Conservation (phyloP, 2,888 invertebrate species). For the Lepidochrysops patricia region DNA sequence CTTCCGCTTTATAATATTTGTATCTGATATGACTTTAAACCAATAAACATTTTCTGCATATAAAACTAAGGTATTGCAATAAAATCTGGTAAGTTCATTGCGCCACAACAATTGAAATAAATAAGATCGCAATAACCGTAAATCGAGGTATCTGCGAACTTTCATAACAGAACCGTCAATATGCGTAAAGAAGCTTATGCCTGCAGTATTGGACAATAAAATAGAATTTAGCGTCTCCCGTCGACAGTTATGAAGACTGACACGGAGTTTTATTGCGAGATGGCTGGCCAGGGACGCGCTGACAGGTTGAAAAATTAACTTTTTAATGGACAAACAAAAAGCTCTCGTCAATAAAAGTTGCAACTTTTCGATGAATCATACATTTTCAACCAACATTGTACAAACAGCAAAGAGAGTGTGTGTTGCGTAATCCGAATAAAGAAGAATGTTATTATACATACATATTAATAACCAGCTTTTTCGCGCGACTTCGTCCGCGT, state of each 20-base stretch:
- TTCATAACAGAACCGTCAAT: background rate
- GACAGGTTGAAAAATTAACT: constrained; percentile 4
- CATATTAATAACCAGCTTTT: no score
- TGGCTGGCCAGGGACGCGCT: constrained; percentile 15
- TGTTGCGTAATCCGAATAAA: background rate
- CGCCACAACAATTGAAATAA: background rate
- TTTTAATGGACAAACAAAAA: background rate
- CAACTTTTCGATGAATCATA: background rate
- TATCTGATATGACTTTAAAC: no score
- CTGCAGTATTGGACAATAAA: constrained; percentile 39
- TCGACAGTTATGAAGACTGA: constrained; percentile 39
- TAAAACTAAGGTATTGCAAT: no score
- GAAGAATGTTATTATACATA: no score
- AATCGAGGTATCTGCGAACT: background rate
- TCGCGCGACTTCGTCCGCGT: no score
- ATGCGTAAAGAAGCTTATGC: constrained; percentile 16
- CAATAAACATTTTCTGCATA: no score
- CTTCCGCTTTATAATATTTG: no score
- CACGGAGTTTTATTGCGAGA: constrained; percentile 35
- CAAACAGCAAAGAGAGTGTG: background rate
- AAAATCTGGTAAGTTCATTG: background rate
- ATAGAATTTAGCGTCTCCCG: constrained; percentile 43
- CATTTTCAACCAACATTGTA: background rate
- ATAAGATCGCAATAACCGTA: background rate
- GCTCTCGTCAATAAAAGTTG: background rate